These are phyloP conservation scores for Darevskia nairensis DNA, from an alignment of 2,797 vertebrate species.

Conservation along the genomic window DNA sequence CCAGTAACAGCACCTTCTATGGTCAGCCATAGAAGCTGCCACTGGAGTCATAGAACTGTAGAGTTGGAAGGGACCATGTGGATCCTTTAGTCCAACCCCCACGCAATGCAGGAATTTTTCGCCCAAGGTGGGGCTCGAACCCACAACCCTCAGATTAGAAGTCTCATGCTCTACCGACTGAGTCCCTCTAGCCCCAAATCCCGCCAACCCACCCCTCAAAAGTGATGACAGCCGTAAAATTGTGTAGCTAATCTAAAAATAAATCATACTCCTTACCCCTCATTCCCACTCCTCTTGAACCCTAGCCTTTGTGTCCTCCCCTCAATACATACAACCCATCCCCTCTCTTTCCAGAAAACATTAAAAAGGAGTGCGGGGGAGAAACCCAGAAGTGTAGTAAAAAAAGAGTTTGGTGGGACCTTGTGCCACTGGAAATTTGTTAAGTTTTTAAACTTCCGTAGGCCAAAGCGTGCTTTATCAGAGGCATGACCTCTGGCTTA, in stretches of 20 bases:
- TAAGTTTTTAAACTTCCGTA: background rate
- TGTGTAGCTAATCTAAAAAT: background rate
- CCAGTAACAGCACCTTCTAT: background rate
- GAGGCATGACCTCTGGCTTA: background rate
- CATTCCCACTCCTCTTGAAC: background rate
- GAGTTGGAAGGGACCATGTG: too few species aligned
- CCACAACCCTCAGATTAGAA: too few species aligned
- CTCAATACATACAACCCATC: background rate
- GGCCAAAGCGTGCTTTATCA: background rate
- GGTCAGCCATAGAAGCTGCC: background rate
- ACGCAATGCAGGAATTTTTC: too few species aligned
- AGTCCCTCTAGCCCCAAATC: too few species aligned
- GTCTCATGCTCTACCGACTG: too few species aligned
- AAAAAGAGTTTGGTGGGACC: background rate
- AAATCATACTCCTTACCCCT: background rate
- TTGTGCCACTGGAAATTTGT: too few species aligned
- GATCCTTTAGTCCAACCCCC: too few species aligned
- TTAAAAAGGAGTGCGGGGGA: background rate
- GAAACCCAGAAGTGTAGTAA: background rate
- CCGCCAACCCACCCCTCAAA: background rate
- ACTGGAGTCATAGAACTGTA: background rate
- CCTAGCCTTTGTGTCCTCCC: background rate
- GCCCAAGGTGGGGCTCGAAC: too few species aligned
- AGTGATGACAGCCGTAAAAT: background rate
- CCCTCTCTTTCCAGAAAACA: background rate